A percentile compares a stretch with the other conserved stretches of the same genome.
phyloP scores from a whole-genome alignment of 2,888 invertebrate genomes.

The Leuctra nigra region DNA sequence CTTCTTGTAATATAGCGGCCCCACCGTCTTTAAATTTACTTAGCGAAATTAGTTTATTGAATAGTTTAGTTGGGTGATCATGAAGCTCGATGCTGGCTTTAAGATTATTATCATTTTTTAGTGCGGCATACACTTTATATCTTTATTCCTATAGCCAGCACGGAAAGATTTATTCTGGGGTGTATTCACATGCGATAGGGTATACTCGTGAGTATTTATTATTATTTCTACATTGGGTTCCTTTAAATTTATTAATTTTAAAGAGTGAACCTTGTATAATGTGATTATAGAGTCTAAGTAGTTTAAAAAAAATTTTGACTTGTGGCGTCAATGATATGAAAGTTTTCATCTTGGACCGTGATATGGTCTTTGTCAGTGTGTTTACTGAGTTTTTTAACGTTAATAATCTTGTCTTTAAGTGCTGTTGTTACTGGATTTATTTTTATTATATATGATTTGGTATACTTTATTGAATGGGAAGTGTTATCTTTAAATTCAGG shows the following conservation, averaged over 20 bases:
- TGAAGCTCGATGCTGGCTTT: slow-evolving; percentile 46
- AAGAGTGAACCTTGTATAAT: slow-evolving; percentile 46
- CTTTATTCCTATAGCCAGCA: slow-evolving; percentile 55
- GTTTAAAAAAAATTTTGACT: slow-evolving; percentile 62
- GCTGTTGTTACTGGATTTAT: slow-evolving; percentile 40
- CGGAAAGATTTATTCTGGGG: slow-evolving; percentile 46
- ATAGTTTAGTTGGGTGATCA: slow-evolving; percentile 49
- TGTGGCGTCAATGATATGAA: slow-evolving; percentile 58
- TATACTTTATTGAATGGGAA: slow-evolving; percentile 49
- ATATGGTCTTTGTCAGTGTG: no score
- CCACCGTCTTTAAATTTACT: slow-evolving; percentile 62
- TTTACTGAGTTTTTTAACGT: no score
- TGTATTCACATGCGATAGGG: slow-evolving; percentile 46
- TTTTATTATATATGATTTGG: slow-evolving; percentile 44
- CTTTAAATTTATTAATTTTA: slow-evolving; percentile 55
- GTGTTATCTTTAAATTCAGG: slow-evolving; percentile 46
- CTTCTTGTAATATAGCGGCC: slow-evolving; percentile 56
- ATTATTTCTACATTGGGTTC: slow-evolving; percentile 55
- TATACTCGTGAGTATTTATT: slow-evolving; percentile 52
- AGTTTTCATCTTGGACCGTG: no score
- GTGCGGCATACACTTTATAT: slow-evolving; percentile 56
- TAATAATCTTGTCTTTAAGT: slow-evolving; percentile 43
- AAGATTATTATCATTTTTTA: slow-evolving; percentile 55
- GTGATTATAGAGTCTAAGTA: slow-evolving; percentile 54
- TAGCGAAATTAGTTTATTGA: slow-evolving; percentile 58